Conservation (phyloP, 2,113 vertebrate genomes). For the Danionella cerebrum region DNA sequence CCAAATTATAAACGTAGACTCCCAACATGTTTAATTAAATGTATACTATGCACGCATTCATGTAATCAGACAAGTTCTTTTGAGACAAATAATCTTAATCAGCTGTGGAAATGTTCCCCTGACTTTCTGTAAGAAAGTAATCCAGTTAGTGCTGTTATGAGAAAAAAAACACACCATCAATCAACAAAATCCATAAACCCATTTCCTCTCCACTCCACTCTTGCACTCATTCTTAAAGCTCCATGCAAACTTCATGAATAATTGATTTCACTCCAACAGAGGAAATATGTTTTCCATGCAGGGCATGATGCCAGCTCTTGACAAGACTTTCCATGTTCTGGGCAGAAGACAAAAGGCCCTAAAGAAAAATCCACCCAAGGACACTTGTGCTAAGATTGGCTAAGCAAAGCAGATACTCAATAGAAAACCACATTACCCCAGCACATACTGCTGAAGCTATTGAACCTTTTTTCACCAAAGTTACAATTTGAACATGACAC, state of each 20-base stretch:
- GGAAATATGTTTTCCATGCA: constrained; percentile 36
- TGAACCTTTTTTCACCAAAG: no score
- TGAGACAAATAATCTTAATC: no score
- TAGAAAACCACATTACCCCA: constrained; percentile 2
- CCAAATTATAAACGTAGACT: no score
- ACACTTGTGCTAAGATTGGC: constrained; percentile 21
- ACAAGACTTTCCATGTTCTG: constrained; percentile 22
- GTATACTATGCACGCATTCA: no score
- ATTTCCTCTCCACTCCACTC: not conserved
- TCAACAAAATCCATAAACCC: not conserved
- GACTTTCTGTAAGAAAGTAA: not conserved
- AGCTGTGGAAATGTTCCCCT: no score
- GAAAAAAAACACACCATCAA: not conserved
- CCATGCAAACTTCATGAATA: constrained; percentile 53
- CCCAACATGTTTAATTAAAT: no score
- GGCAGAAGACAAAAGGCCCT: not conserved
- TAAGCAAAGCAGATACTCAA: not conserved
- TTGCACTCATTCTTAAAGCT: constrained; percentile 34
- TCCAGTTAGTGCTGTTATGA: not conserved
- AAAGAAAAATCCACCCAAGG: constrained; percentile 24
- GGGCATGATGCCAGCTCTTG: constrained; percentile 12
- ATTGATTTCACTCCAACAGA: constrained; percentile 45
- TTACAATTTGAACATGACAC: no score
- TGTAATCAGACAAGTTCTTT: no score
- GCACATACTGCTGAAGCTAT: no score